Conservation (phyloP, 2,797 vertebrate species). For the Pteronotus mesoamericanus region DNA sequence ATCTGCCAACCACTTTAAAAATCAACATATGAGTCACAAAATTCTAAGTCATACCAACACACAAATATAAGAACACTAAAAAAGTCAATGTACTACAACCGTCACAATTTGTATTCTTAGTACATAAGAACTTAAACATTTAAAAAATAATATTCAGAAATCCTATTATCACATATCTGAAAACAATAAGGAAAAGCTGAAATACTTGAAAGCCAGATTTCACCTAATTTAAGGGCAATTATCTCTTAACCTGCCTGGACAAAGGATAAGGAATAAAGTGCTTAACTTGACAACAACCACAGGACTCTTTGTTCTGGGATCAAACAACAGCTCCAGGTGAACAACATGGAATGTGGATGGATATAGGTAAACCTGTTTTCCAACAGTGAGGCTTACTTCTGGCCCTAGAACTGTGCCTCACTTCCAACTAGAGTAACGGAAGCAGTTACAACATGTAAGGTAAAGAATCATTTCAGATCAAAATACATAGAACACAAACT, state of each 20-base stretch:
- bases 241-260: not conserved
- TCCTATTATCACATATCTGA: not conserved
- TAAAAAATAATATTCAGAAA: constrained; percentile 31
- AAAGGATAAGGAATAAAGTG: constrained; percentile 28
- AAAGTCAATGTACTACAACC: not conserved
- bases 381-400: constrained; percentile 10
- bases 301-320: not conserved
- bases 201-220: constrained; percentile 11
- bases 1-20: not conserved
- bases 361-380: constrained; percentile 8
- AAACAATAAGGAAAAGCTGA: constrained; percentile 39
- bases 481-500: not conserved
- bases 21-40: not conserved
- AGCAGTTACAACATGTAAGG: constrained; percentile 1
- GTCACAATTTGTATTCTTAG: not conserved
- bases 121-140: constrained; percentile 5
- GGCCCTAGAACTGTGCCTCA: not conserved
- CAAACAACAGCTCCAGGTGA: not conserved
- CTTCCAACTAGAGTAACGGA: not conserved
- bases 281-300: not conserved
- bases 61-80: not conserved
- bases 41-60: not conserved
- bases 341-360: not conserved
- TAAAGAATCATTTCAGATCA: constrained; percentile 23
- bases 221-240: constrained; percentile 26